Evolutionary conservation across 2,113 vertebrate species (phyloP), one percentile per base, ranked within the genome.

Genomic region (Macroglossus sobrinus): DNA sequence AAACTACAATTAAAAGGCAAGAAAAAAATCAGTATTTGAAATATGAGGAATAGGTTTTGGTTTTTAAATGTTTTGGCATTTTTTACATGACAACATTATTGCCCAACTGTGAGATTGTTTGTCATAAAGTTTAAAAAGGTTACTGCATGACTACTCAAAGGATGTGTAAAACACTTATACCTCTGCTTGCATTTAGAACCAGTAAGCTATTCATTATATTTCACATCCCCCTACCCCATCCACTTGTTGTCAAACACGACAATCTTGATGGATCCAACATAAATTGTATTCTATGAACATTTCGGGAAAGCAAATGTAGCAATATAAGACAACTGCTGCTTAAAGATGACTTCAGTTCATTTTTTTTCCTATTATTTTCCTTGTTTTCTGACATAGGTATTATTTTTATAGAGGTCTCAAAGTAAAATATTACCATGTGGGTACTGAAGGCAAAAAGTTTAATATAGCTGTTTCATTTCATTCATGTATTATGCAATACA

Each of bases 81-180:
- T 90, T 92, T 63, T 19, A 71, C 50, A 66, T 33, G n/a, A 43
- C 8, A 84, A 33, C 5, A 76, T 95, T 79, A 93, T 75, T 95
- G 38, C 18, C 47, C 35, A 53, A 21, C 35, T 76, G 2, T 68
- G 69, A 95, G 28, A 33, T 8, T 94, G 7, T 95, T 96, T 97
- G 86, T 96, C 33, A 81, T 63, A 38, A 72, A 43, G 28, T 75
- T 87, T 90, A 79, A 92, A 97, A 97, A 89, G 72, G 64, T 84
- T 95, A 88, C 11, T 5, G 3, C 7, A 53, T 69, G 75, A 55
- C 57, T 71, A 96, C 72, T 94, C 45, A 78, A 91, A 88, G 38
- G 7, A 92, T 66, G 14, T 35, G 33, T 94, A 74, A 97, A 90
- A 63, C 72, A 86, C 35, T 89, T 87, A 84, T 84, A 85, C 24